Percentiles rank a stretch among this genome's conserved stretches.
Evolutionary conservation across 2,888 invertebrate species (phyloP).

Genomic region (Tolmerus cingulatus): DNA sequence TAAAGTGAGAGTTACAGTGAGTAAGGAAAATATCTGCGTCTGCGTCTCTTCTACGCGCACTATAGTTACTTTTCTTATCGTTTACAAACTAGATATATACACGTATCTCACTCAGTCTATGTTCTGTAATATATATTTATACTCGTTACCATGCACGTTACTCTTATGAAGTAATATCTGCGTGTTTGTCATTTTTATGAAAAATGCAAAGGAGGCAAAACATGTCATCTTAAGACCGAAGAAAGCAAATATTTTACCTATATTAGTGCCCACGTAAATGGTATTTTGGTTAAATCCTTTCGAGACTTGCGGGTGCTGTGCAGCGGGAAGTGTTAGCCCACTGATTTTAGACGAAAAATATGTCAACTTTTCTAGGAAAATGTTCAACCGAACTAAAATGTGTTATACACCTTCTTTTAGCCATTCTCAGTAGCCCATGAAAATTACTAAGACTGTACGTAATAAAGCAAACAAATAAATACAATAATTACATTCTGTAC

Average conservation of each 20-base stretch:
- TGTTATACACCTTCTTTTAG: not conserved
- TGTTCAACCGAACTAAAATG: not conserved
- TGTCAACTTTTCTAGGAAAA: no score
- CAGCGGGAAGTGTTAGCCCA: not conserved
- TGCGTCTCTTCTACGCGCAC: not conserved
- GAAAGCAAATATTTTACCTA: constrained; percentile 34
- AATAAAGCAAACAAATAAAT: no score
- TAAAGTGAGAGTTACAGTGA: constrained; percentile 44
- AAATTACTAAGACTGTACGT: no score
- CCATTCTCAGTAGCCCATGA: not conserved
- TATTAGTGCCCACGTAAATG: constrained; percentile 14
- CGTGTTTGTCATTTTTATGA: constrained; percentile 24
- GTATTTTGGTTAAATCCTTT: not conserved
- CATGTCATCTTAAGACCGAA: constrained; percentile 10
- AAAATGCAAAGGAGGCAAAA: constrained; percentile 37
- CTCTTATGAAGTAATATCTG: not conserved
- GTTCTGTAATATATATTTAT: constrained; percentile 8
- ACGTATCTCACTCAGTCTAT: constrained; percentile 42
- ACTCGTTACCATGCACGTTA: not conserved
- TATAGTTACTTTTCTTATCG: not conserved
- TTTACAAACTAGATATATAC: constrained; percentile 35
- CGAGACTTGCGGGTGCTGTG: not conserved
- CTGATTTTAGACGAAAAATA: not conserved
- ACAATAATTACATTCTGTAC: no score
- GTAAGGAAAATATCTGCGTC: constrained; percentile 17